Base-by-base conservation (phyloP, 1,140 invertebrate species). In the Drosophila pallidifrons region DNA sequence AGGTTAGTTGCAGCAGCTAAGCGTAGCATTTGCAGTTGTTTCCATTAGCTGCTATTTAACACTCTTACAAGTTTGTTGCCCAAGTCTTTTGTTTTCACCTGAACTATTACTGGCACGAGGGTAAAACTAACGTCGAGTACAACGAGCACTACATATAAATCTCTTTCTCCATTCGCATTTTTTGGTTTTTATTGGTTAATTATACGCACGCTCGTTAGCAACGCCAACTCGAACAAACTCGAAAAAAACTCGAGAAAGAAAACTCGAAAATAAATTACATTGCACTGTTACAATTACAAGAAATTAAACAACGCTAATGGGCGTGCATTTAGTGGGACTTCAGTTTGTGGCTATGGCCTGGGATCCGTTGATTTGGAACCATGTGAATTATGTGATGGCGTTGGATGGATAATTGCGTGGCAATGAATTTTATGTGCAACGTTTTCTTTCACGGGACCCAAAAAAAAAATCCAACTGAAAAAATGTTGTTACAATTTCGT, bases 41-140 rank as follows among this genome's bases (percentile, higher is more conserved):
- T 47, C 69, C 75, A 82, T 85, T 81, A 68, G 77, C 75, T 64
- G 65, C 25, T 49, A 49, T 86, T 73, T 72, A 77, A 59, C 54
- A 65, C 46, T 67, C 59, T 10, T 54, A 30, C 28, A 43, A 79
- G 85, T 77, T 90, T 74, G 78, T 88, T 88, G 85, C 85, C 60
- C 65, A 85, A 87, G 85, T 88, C 83, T 75, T 85, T 88, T 89
- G 83, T 88, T 88, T 87, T 87, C 82, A 80, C 82, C 79, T 66
- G 51, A 47, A 35, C 25, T 52, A 30, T 52, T 15, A 15, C 35
- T 16, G 11, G 64, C 55, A 49, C 60, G 65, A 57, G 60, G 41
- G 41, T 43, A 43, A 43, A 43, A 43, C 41, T 10, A n/a, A 49
- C 20, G 20, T 25, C 20, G 20, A 20, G 47, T 28, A 49, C 47